These are phyloP conservation scores for Meiosimyza platycephala DNA, from an alignment of 2,888 invertebrate genomes.

Conservation along the genomic window DNA sequence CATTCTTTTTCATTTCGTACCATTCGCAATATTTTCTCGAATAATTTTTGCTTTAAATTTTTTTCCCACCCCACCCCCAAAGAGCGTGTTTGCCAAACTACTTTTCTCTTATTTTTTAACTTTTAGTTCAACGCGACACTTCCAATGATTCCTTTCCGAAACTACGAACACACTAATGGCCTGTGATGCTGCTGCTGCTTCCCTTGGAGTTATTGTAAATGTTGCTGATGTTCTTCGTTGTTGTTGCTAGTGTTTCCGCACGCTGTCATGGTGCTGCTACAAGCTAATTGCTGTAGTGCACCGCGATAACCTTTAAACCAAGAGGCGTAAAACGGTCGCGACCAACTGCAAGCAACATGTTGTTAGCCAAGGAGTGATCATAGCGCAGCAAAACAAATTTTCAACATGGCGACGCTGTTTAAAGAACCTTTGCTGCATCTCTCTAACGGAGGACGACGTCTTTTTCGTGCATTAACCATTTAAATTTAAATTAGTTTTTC, in stretches of 20 bases:
- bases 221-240: conserved; percentile 11
- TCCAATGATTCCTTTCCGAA: conserved; percentile 8
- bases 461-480: conserved; percentile 40
- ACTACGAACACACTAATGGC: not conserved
- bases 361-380: not conserved
- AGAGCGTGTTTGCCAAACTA: too few relatives aligned
- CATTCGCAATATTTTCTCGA: too few relatives aligned
- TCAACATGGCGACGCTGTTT: not conserved
- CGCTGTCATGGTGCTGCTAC: conserved; percentile 26
- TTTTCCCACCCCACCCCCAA: too few relatives aligned
- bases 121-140: conserved; percentile 15
- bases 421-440: not conserved
- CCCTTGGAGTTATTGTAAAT: conserved; percentile 1
- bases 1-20: too few relatives aligned
- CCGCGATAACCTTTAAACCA: conserved; percentile 36
- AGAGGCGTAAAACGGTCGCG: conserved; percentile 28
- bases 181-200: conserved; percentile 3
- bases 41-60: too few relatives aligned
- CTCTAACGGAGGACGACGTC: conserved; percentile 5
- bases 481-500: conserved; percentile 44
- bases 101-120: not conserved
- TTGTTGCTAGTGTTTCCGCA: conserved; percentile 17
- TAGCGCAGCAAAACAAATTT: not conserved
- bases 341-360: conserved; percentile 5
- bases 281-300: conserved; percentile 36